Evolutionary conservation across 1,140 invertebrate genomes (phyloP).

Genomic region (Diachasmimorpha longicaudata): DNA sequence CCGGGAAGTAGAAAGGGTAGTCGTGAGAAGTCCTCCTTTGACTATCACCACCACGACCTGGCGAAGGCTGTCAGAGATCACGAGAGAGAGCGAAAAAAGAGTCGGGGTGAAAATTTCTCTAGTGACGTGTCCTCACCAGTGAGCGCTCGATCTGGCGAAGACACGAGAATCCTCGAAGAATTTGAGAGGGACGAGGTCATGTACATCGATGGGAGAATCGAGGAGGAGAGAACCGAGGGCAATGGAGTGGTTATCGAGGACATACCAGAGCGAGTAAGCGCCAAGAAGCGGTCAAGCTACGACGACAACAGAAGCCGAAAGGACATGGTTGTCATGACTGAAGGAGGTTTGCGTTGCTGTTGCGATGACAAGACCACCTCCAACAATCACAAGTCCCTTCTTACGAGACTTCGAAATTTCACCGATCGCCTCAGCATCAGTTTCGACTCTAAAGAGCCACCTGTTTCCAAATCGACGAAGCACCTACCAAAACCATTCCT

Average conservation of each 20-base stretch:
- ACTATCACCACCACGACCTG: constrained; percentile 57
- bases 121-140: constrained; percentile 54
- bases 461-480: constrained; percentile 40
- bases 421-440: constrained; percentile 56
- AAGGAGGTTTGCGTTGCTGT: constrained; percentile 38
- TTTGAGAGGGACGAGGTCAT: constrained; percentile 44
- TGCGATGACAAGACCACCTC: constrained; percentile 47
- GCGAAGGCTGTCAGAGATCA: constrained; percentile 53
- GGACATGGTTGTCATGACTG: constrained; percentile 9
- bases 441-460: constrained; percentile 54
- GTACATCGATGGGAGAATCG: constrained; percentile 21
- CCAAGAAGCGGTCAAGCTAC: constrained; percentile 29
- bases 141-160: constrained; percentile 50
- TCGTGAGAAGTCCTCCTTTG: constrained; percentile 60
- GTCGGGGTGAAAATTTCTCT: constrained; percentile 48
- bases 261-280: constrained; percentile 28
- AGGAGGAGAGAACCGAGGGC: constrained; percentile 36
- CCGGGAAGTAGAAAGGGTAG: constrained; percentile 69
- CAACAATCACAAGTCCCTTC: constrained; percentile 53
- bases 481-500: constrained; percentile 36
- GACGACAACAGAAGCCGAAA: constrained; percentile 21
- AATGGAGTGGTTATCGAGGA: constrained; percentile 37
- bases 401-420: constrained; percentile 52
- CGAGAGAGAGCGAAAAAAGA: constrained; percentile 46
- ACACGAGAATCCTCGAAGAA: constrained; percentile 50